Percentiles rank a stretch among this genome's conserved stretches.
Conservation (phyloP, 2,113 vertebrate species). For the Meles meles region DNA sequence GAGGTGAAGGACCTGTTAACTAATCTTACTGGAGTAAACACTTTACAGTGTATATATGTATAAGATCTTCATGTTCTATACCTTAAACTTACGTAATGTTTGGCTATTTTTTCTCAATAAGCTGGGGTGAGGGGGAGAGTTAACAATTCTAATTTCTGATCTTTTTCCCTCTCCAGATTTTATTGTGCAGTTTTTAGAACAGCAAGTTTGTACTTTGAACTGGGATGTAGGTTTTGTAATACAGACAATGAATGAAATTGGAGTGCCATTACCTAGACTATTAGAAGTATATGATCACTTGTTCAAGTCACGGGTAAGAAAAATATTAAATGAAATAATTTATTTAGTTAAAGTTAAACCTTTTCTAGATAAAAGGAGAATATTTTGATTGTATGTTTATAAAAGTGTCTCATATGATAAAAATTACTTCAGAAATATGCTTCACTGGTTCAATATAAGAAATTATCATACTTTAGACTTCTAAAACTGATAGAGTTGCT, state of each 20-base stretch:
- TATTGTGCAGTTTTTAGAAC: conserved; percentile 94
- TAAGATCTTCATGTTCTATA: neutral
- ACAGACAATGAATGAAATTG: conserved; percentile 95
- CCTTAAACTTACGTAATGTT: neutral
- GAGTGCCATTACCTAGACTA: conserved; percentile 89
- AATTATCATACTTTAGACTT: neutral
- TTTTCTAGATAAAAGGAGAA: neutral
- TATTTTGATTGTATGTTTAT: neutral
- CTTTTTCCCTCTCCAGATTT: conserved; percentile 85
- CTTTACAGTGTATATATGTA: neutral
- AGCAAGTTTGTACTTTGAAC: conserved; percentile 92
- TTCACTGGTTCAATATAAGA: neutral
- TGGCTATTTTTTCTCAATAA: neutral
- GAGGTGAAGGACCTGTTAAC: neutral
- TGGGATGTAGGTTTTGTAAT: conserved; percentile 97
- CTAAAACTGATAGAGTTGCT: neutral
- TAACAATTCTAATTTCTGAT: neutral
- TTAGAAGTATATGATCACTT: conserved; percentile 97
- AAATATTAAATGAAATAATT: neutral
- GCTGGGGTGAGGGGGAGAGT: neutral
- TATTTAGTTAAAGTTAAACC: neutral
- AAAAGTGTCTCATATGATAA: neutral
- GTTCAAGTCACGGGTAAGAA: conserved; percentile 93
- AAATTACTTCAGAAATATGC: neutral
- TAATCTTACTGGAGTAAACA: neutral